These are phyloP conservation scores for Rhyzopertha dominica DNA, from an alignment of 1,140 invertebrate species.

Conservation along the genomic window DNA sequence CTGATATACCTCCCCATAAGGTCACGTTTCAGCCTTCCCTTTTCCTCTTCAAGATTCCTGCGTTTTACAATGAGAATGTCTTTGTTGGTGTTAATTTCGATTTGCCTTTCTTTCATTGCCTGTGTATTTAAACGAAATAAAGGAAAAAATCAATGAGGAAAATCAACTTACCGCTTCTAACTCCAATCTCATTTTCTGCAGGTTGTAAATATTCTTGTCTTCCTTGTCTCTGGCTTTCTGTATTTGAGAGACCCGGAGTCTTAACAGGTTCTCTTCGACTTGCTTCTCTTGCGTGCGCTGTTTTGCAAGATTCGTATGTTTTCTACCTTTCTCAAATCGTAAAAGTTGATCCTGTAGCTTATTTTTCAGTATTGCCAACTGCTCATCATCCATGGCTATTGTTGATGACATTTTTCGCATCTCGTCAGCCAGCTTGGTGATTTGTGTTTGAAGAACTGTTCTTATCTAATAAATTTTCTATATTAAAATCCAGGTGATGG, in stretches of 20 bases:
- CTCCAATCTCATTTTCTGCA: constrained; percentile 55
- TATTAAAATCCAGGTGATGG: too few species aligned
- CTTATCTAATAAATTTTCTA: too few species aligned
- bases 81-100: constrained; percentile 56
- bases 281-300: constrained; percentile 50
- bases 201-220: constrained; percentile 52
- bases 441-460: constrained; percentile 49
- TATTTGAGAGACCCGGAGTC: constrained; percentile 54
- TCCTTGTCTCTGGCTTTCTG: constrained; percentile 52
- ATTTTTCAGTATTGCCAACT: constrained; percentile 36
- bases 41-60: constrained; percentile 53
- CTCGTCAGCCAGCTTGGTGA: constrained; percentile 51
- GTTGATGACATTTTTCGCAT: constrained; percentile 46
- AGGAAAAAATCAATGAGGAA: not conserved
- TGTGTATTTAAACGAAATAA: constrained; percentile 20
- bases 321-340: constrained; percentile 52
- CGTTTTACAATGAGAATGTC: constrained; percentile 55
- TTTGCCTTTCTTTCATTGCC: constrained; percentile 59
- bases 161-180: constrained; percentile 47
- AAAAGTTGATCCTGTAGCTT: constrained; percentile 43
- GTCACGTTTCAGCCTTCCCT: constrained; percentile 51
- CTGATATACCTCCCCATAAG: constrained; percentile 53
- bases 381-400: constrained; percentile 42
- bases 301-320: constrained; percentile 47
- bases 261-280: constrained; percentile 59